These are phyloP conservation scores for Apis dorsata DNA, from an alignment of 1,140 invertebrate genomes.

Conservation along the genomic window DNA sequence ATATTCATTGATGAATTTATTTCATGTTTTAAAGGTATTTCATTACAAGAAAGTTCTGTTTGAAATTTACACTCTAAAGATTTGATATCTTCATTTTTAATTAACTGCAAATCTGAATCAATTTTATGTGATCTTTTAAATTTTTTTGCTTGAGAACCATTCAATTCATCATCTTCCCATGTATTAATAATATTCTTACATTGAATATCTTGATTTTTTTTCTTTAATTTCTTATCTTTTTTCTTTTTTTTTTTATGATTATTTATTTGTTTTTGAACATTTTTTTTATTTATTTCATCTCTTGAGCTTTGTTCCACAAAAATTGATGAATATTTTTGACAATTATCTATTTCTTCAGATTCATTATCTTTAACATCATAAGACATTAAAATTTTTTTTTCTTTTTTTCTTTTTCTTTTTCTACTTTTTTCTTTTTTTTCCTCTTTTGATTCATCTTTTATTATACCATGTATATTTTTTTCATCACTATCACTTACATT, in stretches of 20 bases:
- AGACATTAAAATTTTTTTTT: not conserved
- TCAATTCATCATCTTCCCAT: not conserved
- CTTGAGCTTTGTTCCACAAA: not conserved
- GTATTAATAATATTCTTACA: not conserved
- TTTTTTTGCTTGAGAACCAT: conserved; percentile 11
- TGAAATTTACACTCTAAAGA: not conserved
- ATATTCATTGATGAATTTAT: not conserved
- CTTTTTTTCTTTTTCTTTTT: not conserved
- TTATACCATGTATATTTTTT: not conserved
- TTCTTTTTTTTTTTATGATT: not conserved
- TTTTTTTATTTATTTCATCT: not conserved
- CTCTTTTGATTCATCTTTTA: not conserved
- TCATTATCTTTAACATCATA: not conserved
- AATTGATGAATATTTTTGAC: not conserved
- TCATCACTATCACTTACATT: conserved; percentile 43
- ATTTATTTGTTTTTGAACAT: not conserved
- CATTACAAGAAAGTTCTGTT: not conserved
- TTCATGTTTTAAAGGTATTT: not conserved
- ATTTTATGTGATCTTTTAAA: conserved; percentile 23
- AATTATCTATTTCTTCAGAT: conserved; percentile 5
- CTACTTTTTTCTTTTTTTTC: not conserved
- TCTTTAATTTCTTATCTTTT: conserved; percentile 28
- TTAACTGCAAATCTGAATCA: not conserved
- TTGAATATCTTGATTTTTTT: conserved; percentile 5
- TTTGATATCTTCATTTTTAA: not conserved